Conservation (phyloP, 2,888 invertebrate genomes). For the Antheraea yamamai region DNA sequence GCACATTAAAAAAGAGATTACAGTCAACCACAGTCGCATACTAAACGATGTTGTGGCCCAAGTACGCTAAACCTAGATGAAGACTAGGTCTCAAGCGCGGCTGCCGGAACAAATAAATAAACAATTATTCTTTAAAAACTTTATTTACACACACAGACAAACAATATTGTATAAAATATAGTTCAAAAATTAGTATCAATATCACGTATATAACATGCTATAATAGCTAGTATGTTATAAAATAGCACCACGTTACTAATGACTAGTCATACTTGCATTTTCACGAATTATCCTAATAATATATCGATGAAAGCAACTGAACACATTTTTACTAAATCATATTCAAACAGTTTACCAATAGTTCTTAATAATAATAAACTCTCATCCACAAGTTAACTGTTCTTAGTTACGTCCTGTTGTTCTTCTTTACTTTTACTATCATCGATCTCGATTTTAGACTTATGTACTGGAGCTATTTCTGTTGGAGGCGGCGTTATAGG, state of each 20-base stretch:
- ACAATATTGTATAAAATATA: conserved; percentile 46
- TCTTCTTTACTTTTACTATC: conserved; percentile 53
- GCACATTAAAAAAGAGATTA: no score
- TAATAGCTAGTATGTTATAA: conserved; percentile 30
- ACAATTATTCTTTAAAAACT: conserved; percentile 45
- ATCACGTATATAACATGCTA: conserved; percentile 34
- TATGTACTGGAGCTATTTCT: conserved; percentile 72
- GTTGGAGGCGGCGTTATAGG: conserved; percentile 69
- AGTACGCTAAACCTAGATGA: no score
- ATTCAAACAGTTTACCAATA: conserved; percentile 14
- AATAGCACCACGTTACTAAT: conserved; percentile 35
- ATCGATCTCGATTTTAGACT: conserved; percentile 49
- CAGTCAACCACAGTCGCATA: no score
- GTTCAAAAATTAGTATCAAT: conserved; percentile 32
- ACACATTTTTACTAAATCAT: neutral
- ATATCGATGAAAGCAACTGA: neutral
- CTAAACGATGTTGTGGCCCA: no score
- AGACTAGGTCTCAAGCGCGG: no score
- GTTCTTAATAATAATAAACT: conserved; percentile 1
- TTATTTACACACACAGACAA: conserved; percentile 59
- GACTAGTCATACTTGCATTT: conserved; percentile 20
- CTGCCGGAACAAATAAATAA: conserved; percentile 18
- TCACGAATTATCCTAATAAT: conserved; percentile 6
- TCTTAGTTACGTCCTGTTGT: conserved; percentile 55
- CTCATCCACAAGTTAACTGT: conserved; percentile 46